Evolutionary conservation across 2,888 invertebrate genomes (phyloP).

Genomic region (Microctonus hyperodae): DNA sequence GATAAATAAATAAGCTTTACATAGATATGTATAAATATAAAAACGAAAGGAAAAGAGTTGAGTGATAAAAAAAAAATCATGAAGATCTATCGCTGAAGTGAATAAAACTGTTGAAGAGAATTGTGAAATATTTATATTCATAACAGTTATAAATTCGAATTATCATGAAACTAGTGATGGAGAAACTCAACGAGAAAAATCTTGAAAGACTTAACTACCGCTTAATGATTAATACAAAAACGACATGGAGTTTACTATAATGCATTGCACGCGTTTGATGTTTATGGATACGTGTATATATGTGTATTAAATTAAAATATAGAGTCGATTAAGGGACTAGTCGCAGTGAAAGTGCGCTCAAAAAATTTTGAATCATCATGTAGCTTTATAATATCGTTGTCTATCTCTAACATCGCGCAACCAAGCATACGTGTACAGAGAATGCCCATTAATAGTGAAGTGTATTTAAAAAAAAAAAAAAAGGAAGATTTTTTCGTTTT

Average conservation of each 20-base stretch:
- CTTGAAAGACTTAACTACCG: not conserved
- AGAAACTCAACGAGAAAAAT: conserved; percentile 2
- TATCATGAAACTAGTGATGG: not conserved
- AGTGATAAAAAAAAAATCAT: not conserved
- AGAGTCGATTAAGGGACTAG: conserved; percentile 23
- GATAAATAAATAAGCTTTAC: too few relatives aligned
- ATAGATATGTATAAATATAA: not conserved
- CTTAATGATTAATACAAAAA: not conserved
- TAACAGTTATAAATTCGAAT: not conserved
- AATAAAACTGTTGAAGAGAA: not conserved
- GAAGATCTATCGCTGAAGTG: not conserved
- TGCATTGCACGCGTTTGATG: not conserved
- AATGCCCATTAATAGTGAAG: not conserved
- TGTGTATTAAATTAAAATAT: not conserved
- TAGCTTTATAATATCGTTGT: conserved; percentile 14
- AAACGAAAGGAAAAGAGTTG: not conserved
- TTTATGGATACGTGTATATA: not conserved
- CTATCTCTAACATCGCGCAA: conserved; percentile 11
- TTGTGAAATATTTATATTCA: not conserved
- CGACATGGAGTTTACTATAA: not conserved
- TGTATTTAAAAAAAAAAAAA: not conserved
- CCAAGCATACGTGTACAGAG: conserved; percentile 10
- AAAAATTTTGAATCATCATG: conserved; percentile 31
- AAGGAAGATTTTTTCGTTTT: too few relatives aligned
- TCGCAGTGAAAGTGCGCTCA: conserved; percentile 38